Evolutionary conservation across 2,888 invertebrate species (phyloP).

Genomic region (Machimus atricapillus): DNA sequence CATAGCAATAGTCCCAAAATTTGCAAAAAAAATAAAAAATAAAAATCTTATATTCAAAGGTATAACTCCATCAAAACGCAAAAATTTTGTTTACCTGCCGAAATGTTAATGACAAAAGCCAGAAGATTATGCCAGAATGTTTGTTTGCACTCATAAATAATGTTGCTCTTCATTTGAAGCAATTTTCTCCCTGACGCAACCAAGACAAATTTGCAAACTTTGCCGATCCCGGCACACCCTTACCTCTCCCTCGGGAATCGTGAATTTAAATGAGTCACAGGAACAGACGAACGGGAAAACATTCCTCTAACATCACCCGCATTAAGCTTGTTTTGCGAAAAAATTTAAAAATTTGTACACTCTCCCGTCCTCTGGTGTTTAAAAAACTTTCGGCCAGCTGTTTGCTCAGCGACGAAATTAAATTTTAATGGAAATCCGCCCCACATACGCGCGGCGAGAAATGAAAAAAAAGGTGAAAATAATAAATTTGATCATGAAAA

Average conservation of each 20-base stretch:
- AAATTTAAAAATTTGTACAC: not conserved
- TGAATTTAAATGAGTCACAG: not conserved
- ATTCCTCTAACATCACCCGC: not conserved
- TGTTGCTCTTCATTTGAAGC: not conserved
- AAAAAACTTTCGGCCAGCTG: not conserved
- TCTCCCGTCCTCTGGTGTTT: not conserved
- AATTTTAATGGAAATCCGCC: not conserved
- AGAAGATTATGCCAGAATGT: not conserved
- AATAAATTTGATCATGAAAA: not conserved
- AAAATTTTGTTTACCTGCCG: not conserved
- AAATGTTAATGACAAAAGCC: not conserved
- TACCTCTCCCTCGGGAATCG: not conserved
- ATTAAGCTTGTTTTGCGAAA: not conserved
- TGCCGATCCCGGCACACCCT: not conserved
- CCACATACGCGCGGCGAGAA: not conserved
- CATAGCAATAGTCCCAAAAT: not conserved
- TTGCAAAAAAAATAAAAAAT: not conserved
- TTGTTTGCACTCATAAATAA: not conserved
- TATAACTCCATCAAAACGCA: not conserved
- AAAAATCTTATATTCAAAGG: not conserved
- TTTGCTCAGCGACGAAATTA: not conserved
- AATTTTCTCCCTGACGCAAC: not conserved
- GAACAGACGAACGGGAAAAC: not conserved
- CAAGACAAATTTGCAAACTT: not conserved
- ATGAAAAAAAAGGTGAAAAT: not conserved